Evolutionary conservation across 2,888 invertebrate genomes (phyloP), one percentile per base, ranked within the genome.

Genomic region (Athetis lepigone): DNA sequence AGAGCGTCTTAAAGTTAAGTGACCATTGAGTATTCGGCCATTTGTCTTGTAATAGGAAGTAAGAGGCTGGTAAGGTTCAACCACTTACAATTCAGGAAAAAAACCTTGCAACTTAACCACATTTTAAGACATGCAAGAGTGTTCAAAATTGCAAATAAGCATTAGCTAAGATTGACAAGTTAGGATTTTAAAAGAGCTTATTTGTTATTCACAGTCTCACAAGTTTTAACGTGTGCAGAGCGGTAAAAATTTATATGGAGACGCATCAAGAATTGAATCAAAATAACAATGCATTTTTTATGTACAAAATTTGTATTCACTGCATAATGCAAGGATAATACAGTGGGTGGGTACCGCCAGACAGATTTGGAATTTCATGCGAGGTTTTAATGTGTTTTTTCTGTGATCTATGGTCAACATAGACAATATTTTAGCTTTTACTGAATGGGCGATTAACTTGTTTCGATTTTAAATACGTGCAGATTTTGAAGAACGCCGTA

Each of bases 251-350:
- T 92, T 92, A 92, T 89, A 81, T 79, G 84, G 77, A 78, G 84
- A 86, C 88, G 88, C 87, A 87, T 85, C 80, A 64, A 73, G 90
- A 91, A 91, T 90, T 81, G 85, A 92, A 83, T 89, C 92, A 87
- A 84, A 84, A 81, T 84, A 85, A 83, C 86, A 88, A 87, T 93
- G 92, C 91, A 91, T 90, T 90, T 85, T 87, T 86, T 85, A 84
- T 71, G 75, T 71, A 66, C 69, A 67, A 85, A 86, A 88, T 93
- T 92, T 87, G 92, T 93, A 93, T 93, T 92, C 93, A 85, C 77
- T 83, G 86, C 86, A 85, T 87, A 85, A 83, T 89, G 88, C 90
- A 90, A 78, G 81, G 81, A 84, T 93, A 92, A 94, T 92, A 85
- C 85, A 83, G 90, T 93, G 93, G 93, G 93, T 90, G 93, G 92